Evolutionary conservation across 2,113 vertebrate species (phyloP).

Genomic region (Ciconia boyciana): DNA sequence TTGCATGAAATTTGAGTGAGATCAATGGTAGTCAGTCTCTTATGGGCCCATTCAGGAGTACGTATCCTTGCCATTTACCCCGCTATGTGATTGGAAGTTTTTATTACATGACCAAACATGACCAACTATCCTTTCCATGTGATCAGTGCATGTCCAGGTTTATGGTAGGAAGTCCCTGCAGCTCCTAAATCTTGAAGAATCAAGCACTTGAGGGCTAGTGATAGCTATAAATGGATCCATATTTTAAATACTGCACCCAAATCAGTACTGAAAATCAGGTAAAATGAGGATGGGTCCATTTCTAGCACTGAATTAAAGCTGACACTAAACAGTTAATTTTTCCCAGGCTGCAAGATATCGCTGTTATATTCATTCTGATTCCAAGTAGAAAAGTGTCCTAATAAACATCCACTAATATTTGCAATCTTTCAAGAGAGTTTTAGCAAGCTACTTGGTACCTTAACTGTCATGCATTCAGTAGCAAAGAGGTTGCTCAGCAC

Average conservation of each 20-base stretch:
- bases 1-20: neutral
- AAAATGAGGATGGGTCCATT: neutral
- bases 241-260: neutral
- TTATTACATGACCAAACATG: neutral
- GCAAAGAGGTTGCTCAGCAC: neutral
- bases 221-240: neutral
- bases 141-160: neutral
- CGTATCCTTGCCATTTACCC: neutral
- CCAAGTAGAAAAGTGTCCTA: neutral
- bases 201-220: neutral
- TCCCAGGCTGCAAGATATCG: neutral
- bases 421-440: neutral
- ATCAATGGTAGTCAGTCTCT: neutral
- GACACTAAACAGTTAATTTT: neutral
- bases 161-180: neutral
- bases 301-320: neutral
- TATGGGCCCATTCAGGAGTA: neutral
- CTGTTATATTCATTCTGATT: neutral
- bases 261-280: neutral
- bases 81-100: neutral
- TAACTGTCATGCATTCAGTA: neutral
- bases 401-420: neutral
- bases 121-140: neutral
- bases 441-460: neutral
- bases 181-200: neutral